Evolutionary conservation across 2,113 vertebrate species (phyloP).

Genomic region (Cottus gobio): DNA sequence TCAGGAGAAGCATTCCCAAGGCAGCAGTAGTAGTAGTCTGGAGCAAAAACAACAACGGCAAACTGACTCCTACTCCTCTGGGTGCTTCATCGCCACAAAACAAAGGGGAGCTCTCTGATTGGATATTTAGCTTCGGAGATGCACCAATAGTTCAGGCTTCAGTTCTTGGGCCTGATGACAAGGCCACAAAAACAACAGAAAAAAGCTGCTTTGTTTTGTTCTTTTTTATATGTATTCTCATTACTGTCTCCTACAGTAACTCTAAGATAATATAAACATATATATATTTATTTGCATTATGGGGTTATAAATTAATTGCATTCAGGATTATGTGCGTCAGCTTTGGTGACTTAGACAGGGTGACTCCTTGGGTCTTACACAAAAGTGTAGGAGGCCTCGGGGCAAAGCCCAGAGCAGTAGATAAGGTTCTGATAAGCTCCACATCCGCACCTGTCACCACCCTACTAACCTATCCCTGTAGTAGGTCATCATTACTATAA

Average conservation of each 20-base stretch:
- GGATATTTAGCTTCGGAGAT: background rate
- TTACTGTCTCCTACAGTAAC: background rate
- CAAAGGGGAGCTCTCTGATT: conserved; percentile 41
- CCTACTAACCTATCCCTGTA: conserved; percentile 4
- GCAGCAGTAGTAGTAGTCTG: conserved; percentile 17
- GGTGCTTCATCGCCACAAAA: conserved; percentile 34
- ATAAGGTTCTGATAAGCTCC: conserved; percentile 33
- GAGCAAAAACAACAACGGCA: conserved; percentile 13
- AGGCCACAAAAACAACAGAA: conserved; percentile 44
- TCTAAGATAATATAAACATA: conserved; percentile 6
- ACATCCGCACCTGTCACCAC: conserved; percentile 41
- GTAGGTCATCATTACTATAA: conserved; percentile 2
- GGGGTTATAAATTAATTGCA: conserved; percentile 13
- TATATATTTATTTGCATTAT: conserved; percentile 15
- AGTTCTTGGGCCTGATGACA: conserved; percentile 38
- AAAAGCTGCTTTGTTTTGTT: conserved; percentile 17
- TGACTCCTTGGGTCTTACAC: conserved; percentile 54
- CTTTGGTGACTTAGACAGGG: conserved; percentile 50
- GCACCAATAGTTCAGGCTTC: conserved; percentile 16
- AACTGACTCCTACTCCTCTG: background rate
- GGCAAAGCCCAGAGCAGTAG: conserved; percentile 24
- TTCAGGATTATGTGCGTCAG: conserved; percentile 5
- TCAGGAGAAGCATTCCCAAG: conserved; percentile 8
- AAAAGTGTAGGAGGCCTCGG: conserved; percentile 37
- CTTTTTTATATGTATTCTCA: background rate